Evolutionary conservation across 2,888 invertebrate species (phyloP).

Genomic region (Ormyrus labotus): DNA sequence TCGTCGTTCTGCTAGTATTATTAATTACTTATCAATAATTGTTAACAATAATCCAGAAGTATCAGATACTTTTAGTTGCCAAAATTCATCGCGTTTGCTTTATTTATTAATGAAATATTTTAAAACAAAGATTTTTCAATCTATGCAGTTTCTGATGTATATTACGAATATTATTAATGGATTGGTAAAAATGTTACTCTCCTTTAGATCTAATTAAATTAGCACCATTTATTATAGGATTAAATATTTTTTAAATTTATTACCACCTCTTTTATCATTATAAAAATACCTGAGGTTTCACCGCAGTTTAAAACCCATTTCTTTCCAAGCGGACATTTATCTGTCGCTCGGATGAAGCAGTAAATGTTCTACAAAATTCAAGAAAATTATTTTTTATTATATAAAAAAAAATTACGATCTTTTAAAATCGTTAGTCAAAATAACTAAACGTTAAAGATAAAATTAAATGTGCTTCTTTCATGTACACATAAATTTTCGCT

Average conservation of each 20-base stretch:
- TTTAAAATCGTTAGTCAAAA: background rate
- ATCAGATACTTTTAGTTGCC: too few species aligned
- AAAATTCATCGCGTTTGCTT: too few species aligned
- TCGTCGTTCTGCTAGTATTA: too few species aligned
- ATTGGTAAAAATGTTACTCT: background rate
- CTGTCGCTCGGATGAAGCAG: too few species aligned
- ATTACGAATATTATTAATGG: background rate
- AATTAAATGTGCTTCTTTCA: background rate
- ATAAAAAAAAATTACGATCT: background rate
- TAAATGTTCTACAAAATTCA: too few species aligned
- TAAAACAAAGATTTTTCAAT: too few species aligned
- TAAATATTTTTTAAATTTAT: slow-evolving; percentile 15
- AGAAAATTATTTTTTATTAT: too few species aligned
- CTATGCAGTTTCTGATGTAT: too few species aligned
- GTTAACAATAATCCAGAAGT: too few species aligned
- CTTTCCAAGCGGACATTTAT: background rate
- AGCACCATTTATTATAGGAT: slow-evolving; percentile 40
- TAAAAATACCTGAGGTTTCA: slow-evolving; percentile 44
- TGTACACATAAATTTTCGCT: background rate
- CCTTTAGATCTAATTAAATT: slow-evolving; percentile 9
- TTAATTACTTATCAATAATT: too few species aligned
- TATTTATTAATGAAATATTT: too few species aligned
- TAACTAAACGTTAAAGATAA: background rate
- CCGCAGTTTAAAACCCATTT: slow-evolving; percentile 5
- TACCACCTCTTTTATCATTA: slow-evolving; percentile 28